phyloP scores from a whole-genome alignment of 2,888 invertebrate species.

The Polylopha cassiicola region DNA sequence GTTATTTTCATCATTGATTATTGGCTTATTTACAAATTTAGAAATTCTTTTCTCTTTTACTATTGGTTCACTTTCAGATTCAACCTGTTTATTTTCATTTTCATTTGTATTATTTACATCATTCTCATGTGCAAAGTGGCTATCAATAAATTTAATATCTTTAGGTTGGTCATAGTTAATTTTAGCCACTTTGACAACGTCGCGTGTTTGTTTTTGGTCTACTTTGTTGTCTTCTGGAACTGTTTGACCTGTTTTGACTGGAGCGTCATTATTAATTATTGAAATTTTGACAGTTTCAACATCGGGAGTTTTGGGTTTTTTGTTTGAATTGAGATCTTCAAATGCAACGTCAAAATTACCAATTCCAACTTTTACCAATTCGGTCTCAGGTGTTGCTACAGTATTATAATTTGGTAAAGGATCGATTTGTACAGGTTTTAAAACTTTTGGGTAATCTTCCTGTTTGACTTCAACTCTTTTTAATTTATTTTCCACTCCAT shows the following conservation, averaged over 20 bases:
- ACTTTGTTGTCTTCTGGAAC: neutral
- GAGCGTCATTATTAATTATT: no score
- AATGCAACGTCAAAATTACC: slow-evolving; percentile 9
- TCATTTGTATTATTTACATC: neutral
- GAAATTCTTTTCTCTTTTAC: slow-evolving; percentile 19
- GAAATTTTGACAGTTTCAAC: no score
- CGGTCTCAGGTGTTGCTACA: slow-evolving; percentile 13
- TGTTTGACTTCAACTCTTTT: neutral
- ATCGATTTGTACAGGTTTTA: no score
- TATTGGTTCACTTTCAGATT: neutral
- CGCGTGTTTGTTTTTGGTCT: no score
- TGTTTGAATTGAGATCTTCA: neutral
- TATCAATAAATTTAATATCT: no score
- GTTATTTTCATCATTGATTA: slow-evolving; percentile 23
- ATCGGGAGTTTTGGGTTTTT: no score
- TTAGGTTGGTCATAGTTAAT: no score
- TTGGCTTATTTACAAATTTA: slow-evolving; percentile 17
- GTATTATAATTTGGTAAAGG: slow-evolving; percentile 7
- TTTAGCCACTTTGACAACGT: no score
- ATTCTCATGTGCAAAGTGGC: no score
- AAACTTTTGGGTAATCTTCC: no score
- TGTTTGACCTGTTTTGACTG: no score
- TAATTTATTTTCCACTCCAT: neutral
- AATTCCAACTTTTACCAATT: slow-evolving; percentile 18
- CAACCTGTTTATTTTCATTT: neutral